Percentiles rank a stretch among this genome's conserved stretches.
Conservation (phyloP, 1,140 invertebrate species). For the Penaeus vannamei region DNA sequence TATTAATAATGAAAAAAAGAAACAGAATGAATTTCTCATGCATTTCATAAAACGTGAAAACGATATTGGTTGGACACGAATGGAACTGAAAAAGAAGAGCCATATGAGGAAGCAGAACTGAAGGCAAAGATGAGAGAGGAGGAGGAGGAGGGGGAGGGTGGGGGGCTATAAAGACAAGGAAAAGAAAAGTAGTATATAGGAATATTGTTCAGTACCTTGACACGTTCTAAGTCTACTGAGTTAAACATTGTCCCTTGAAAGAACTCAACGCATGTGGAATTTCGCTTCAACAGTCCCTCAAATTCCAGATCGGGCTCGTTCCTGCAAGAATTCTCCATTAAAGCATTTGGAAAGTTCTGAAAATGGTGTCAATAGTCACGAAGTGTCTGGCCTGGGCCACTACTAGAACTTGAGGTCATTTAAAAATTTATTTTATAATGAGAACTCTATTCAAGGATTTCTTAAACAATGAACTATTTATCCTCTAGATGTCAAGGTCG, state of each 20-base stretch:
- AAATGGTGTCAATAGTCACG: slow-evolving; percentile 37
- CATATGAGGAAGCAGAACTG: slow-evolving; percentile 52
- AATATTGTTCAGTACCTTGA: slow-evolving; percentile 72
- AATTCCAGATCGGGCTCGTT: slow-evolving; percentile 76
- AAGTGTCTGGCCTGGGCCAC: slow-evolving; percentile 10
- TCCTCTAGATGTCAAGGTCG: no score
- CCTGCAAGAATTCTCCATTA: slow-evolving; percentile 69
- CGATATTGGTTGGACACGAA: slow-evolving; percentile 1
- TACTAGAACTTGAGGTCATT: slow-evolving; percentile 21
- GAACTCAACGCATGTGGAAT: slow-evolving; percentile 77
- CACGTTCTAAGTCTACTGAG: slow-evolving; percentile 76
- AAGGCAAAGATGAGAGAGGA: slow-evolving; percentile 42
- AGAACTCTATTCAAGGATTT: no score
- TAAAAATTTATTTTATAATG: no score
- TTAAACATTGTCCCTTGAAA: slow-evolving; percentile 77
- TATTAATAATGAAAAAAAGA: slow-evolving; percentile 29
- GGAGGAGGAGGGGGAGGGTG: slow-evolving; percentile 49
- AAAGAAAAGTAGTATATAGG: slow-evolving; percentile 54
- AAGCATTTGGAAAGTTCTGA: slow-evolving; percentile 42
- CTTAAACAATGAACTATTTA: no score
- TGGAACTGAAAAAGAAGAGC: slow-evolving; percentile 31
- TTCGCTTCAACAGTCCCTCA: slow-evolving; percentile 75
- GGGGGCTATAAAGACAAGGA: background rate
- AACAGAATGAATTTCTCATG: slow-evolving; percentile 40
- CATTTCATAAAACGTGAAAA: background rate